Base-by-base conservation (phyloP, 2,888 invertebrate species). In the Eucriotettix oculatus region DNA sequence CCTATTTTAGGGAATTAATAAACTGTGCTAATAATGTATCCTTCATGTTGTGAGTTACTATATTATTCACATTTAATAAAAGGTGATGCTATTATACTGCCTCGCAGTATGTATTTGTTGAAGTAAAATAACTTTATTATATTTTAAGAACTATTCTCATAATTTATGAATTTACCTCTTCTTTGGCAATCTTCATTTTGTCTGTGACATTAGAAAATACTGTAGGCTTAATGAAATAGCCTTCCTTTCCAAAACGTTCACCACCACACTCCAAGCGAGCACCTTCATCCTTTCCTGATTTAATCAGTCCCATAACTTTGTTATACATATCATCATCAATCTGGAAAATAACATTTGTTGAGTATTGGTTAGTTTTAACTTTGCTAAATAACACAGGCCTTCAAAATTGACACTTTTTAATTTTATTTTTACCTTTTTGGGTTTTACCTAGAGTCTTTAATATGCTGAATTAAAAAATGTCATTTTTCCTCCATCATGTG, bases 261-360 rank as follows among this genome's bases (percentile, higher is more conserved):
- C 93, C 93, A 41, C 93, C 94, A 57, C 82, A 78, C 64, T 84
- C 78, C 65, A 92, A 76, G 66, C 80, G 85, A 1, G 93, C 93
- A 1, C 92, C 92, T 69, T 88, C 81, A 66, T 82, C 75, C 72
- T 85, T 87, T 17, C 92, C 93, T 63, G 79, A 79, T 57, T 86
- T 82, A 60, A 94, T 87, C 68, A 85, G 81, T 10, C 77, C 76
- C 69, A 92, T 71, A 10, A 93, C 83, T 74, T 87, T 90, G 48
- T 79, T 79, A 69, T 88, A 81, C 78, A 87, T 87, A 58, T 83
- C 82, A 58, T 82, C 74, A 68, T 88, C 87, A 62, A 90, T 79
- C 83, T 84, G 69, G 17, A 65, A 63, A 62, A 55, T 56, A 56
- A 42, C 14, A 29, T 29, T 29, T 29, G 3, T 29, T 29, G 29